Evolutionary conservation across 2,797 vertebrate genomes (phyloP), one percentile per base, ranked within the genome.

Genomic region (Muraenolepis orangiensis): DNA sequence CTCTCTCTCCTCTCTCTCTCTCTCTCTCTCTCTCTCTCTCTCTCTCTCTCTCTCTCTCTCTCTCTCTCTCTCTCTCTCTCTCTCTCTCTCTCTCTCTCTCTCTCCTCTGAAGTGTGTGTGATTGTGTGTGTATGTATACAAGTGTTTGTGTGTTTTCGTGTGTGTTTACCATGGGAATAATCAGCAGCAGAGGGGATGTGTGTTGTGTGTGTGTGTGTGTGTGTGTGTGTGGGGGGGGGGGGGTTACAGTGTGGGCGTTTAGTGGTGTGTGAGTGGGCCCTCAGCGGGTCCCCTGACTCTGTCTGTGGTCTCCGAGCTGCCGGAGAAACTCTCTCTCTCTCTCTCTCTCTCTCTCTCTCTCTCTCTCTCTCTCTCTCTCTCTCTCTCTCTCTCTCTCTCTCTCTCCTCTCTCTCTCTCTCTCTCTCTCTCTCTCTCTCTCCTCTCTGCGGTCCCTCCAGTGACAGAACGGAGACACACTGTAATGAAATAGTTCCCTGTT

Each of bases 401-500:
- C 51, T 5, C 51, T 20, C 51, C 51, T 20, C 51, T 61, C 51
- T 4, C 51, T 5, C 51, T 20, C 51, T 4, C 77, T n/a, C 80
- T 80, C 83, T n/a, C n/a, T n/a, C n/a, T n/a, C n/a, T n/a, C n/a
- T n/a, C 85, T 38, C 36, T 86, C 87, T 90, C 66, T 87, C 91
- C 87, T 89, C 87, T 51, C 46, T 51, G 46, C 2, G 46, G 18
- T 90, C 86, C 86, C 6, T 86, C 75, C 87, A 87, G 82, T 84
- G 87, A 89, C 90, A 86, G 81, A 82, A 82, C 84, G 87, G 90
- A 90, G 78, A 91, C 88, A 11, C 86, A 77, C 87, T 30, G 84
- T 92, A 93, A 94, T 93, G 86, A 92, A 92, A 94, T 5, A 87
- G 86, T 92, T 94, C 92, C 93, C 90, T 82, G 81, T 85, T 74